Conservation (phyloP, 1,140 invertebrate genomes). For the Macrobrachium rosenbergii region DNA sequence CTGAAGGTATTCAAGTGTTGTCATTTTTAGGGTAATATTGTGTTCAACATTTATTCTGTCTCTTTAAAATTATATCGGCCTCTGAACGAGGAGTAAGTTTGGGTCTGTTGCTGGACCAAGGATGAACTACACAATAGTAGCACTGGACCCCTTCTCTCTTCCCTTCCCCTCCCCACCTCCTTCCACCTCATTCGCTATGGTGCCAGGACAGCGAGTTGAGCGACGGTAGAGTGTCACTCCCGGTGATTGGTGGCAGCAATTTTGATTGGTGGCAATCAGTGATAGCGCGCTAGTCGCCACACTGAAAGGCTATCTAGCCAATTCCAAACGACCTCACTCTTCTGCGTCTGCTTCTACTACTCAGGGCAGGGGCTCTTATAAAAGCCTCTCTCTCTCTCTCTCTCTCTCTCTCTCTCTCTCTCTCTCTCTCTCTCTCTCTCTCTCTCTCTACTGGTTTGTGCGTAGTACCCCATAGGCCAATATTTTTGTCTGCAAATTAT, state of each 20-base stretch:
- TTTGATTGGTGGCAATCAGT: constrained; percentile 5
- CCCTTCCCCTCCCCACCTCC: not conserved
- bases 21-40: no score
- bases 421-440: constrained; percentile 6
- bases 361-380: not conserved
- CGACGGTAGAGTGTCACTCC: constrained; percentile 34
- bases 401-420: constrained; percentile 24
- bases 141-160: not conserved
- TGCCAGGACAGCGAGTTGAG: no score
- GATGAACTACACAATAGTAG: no score
- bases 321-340: not conserved
- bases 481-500: not conserved
- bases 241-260: constrained; percentile 51
- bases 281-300: not conserved
- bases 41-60: no score
- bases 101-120: no score
- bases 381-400: constrained; percentile 3
- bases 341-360: no score
- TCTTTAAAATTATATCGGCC: no score
- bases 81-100: no score
- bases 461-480: not conserved
- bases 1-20: no score
- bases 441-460: not conserved
- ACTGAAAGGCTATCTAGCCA: no score
- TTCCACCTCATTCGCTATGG: not conserved